phyloP scores from a whole-genome alignment of 37 sponge, comb jelly and placozoan genomes.

The Diacarnus erythraeanus region DNA sequence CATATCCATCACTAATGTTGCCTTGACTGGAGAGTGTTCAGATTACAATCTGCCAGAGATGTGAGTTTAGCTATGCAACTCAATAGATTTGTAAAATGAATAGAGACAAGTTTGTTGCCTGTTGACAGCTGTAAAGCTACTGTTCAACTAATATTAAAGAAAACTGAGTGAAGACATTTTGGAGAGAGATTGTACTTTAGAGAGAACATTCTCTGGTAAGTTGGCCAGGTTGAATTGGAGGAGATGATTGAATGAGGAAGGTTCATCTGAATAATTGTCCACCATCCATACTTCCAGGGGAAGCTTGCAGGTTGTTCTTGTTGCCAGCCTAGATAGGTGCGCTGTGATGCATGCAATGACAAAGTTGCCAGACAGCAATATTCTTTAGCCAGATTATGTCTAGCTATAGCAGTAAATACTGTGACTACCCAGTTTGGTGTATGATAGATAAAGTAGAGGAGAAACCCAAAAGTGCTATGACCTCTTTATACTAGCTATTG shows the following conservation, averaged over 20 bases:
- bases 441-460: too few relatives aligned
- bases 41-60: not conserved
- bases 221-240: slow-evolving; percentile 18
- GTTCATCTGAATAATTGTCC: not conserved
- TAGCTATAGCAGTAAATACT: too few relatives aligned
- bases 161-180: not conserved
- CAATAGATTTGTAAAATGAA: not conserved
- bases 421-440: too few relatives aligned
- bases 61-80: not conserved
- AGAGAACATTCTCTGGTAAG: slow-evolving; percentile 2
- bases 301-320: not conserved
- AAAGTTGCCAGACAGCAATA: slow-evolving; percentile 24
- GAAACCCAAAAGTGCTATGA: too few relatives aligned
- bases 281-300: slow-evolving; percentile 14
- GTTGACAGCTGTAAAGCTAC: not conserved
- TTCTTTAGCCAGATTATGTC: too few relatives aligned
- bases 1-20: too few relatives aligned
- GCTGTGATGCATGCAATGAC: slow-evolving; percentile 5
- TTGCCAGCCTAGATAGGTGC: slow-evolving; percentile 14
- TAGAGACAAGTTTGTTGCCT: not conserved
- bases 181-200: not conserved
- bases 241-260: slow-evolving; percentile 1
- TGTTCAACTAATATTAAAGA: slow-evolving; percentile 29
- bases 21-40: too few relatives aligned
- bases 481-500: too few relatives aligned